Percentiles rank a stretch among this genome's conserved stretches.
phyloP scores from a whole-genome alignment of 2,113 vertebrate species.

The Lycaon pictus region DNA sequence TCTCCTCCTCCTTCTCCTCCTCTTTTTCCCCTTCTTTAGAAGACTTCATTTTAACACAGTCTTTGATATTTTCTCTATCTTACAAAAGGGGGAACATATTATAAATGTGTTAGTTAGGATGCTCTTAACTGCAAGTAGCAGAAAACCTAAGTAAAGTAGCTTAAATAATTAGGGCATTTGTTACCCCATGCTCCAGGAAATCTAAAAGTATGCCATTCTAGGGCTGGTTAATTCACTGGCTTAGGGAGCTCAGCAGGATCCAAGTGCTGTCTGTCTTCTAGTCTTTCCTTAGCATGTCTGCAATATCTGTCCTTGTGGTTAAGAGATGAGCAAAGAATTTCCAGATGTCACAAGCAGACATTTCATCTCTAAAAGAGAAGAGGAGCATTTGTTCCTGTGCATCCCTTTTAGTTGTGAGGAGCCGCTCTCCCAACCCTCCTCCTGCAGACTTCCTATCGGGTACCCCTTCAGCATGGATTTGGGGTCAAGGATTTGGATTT shows the following conservation, averaged over 20 bases:
- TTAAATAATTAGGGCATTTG: slow-evolving; percentile 36
- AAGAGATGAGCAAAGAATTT: background rate
- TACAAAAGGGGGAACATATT: background rate
- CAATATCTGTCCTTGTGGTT: background rate
- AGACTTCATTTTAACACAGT: slow-evolving; percentile 27
- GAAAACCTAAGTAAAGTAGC: background rate
- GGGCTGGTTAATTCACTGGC: background rate
- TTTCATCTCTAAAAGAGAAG: slow-evolving; percentile 42
- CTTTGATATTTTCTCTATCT: background rate
- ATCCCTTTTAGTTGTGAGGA: background rate
- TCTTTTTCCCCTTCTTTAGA: background rate
- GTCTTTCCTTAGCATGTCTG: background rate
- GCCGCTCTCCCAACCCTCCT: background rate
- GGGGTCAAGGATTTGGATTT: background rate
- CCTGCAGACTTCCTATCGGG: background rate
- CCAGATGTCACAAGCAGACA: background rate
- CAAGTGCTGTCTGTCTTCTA: background rate
- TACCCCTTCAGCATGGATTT: background rate
- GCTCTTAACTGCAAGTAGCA: background rate
- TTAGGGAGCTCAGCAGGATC: background rate
- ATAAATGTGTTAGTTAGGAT: background rate
- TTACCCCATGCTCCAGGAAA: background rate
- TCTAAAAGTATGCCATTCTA: background rate
- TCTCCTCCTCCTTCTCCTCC: background rate
- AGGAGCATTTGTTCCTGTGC: background rate